Conservation (phyloP, 2,113 vertebrate genomes). For the Leucopsar rothschildi region DNA sequence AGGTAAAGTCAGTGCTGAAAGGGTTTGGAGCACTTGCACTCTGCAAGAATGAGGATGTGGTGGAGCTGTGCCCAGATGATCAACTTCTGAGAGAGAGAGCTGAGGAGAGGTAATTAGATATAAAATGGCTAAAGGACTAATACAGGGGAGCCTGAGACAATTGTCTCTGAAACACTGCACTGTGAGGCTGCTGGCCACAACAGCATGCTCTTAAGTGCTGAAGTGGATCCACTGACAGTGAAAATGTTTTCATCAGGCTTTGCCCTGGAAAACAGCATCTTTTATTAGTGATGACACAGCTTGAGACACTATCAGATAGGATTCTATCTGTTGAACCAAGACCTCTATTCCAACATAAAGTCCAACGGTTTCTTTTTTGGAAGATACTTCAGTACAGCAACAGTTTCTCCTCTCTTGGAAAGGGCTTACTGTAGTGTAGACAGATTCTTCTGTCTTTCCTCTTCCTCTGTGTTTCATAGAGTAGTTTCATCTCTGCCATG, state of each 20-base stretch:
- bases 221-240: not conserved
- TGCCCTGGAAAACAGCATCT: not conserved
- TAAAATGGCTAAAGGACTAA: not conserved
- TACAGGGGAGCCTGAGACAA: not conserved
- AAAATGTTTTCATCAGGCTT: not conserved
- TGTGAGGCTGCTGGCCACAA: not conserved
- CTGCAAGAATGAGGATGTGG: accelerated
- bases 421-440: not conserved
- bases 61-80: not conserved
- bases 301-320: not conserved
- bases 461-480: not conserved
- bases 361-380: not conserved
- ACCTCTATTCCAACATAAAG: not conserved
- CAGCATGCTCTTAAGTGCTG: not conserved
- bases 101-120: not conserved
- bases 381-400: not conserved
- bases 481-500: not conserved
- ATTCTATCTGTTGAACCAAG: not conserved
- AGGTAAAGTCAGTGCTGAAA: not conserved
- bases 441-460: not conserved
- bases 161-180: not conserved
- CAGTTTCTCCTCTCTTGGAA: not conserved
- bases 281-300: not conserved
- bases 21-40: not conserved
- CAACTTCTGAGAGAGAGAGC: not conserved